Evolutionary conservation across 2,888 invertebrate species (phyloP), one percentile per base, ranked within the genome.

Genomic region (Heteropelma amictum): DNA sequence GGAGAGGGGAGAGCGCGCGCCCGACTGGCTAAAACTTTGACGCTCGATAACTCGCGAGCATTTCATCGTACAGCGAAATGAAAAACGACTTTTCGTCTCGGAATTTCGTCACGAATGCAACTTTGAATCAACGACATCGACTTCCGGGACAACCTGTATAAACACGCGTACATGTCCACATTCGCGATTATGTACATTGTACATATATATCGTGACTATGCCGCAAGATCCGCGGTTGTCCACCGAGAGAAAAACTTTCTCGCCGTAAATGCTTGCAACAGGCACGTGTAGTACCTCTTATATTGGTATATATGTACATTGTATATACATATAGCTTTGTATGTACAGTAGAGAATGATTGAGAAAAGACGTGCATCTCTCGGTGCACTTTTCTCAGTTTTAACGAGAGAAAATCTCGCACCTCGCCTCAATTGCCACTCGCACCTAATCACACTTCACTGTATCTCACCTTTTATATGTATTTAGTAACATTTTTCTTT

Each of bases 181-280:
- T 56, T 5, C 26, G 10, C 38, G n/a, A n/a, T n/a, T n/a, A 14
- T 26, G 14, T 58, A n/a, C 7, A 53, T 8, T 33, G 30, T n/a
- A 14, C 21, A 23, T 33, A 21, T 23, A 1, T 6, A 26, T 14
- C 40, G 21, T 21, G 17, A 42, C 21, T 28, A 17, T 38, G 21
- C 12, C 14, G 17, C 10, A 26, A 45, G 64, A 53, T 47, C 51
- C 63, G 45, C 63, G 74, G 54, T 63, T 64, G 40, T 69, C 38
- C 53, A 65, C 60, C 38, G 35, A 40, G 42, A 75, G 65, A 75
- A 71, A 82, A 76, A 83, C 82, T 82, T 83, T 82, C 83, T 82
- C 83, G 82, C 82, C 82, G 83, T 83, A 83, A 83, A 83, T 63
- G 82, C 72, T 26, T 42, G 35, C 77, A 68, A 51, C 70, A 47